Base-by-base conservation (phyloP, 2,113 vertebrate species). In the Pituophis catenifer region DNA sequence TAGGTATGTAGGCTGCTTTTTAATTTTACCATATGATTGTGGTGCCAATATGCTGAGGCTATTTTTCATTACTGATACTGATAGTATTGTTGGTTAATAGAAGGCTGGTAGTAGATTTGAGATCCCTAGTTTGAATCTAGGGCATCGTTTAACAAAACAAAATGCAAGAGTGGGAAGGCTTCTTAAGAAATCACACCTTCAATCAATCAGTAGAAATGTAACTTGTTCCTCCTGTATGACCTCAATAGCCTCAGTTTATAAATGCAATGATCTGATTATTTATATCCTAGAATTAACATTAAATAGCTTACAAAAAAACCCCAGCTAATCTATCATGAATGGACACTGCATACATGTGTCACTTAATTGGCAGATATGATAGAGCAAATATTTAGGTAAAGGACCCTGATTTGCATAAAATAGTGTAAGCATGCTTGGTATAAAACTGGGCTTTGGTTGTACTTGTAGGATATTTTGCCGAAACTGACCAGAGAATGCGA, bases 1-100 rank as follows among this genome's bases (percentile, higher is more conserved):
- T 86, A 90, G 54, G 70, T 12, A 53, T 88, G 44, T 48, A 38
- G 55, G 54, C 86, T 88, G 52, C 52, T 1, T 93, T 95, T 96
- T 86, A 75, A 94, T 94, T 94, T 94, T 90, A 44, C 44, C 54
- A 0, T 24, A 62, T 62, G 93, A 91, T 91, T 44, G 13, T 29
- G 50, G 19, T 93, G 90, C 94, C 58, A 13, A 86, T 58, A 17
- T 87, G 48, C 58, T 87, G 15, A 38, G 38, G 70, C 33, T 19
- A 52, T 54, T 91, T 94, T 44, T 24, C 59, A 62, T 44, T 89
- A 85, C 90, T 92, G 65, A n/a, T 90, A 23, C 52, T 11, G 24
- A 10, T 59, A 3, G 8, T 23, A 57, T 29, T 94, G 50, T 29
- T 53, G 89, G 62, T 93, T 94, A 90, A 91, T 90, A 89, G 50